phyloP scores from a whole-genome alignment of 2,113 vertebrate species.

The Ophiodon elongatus region DNA sequence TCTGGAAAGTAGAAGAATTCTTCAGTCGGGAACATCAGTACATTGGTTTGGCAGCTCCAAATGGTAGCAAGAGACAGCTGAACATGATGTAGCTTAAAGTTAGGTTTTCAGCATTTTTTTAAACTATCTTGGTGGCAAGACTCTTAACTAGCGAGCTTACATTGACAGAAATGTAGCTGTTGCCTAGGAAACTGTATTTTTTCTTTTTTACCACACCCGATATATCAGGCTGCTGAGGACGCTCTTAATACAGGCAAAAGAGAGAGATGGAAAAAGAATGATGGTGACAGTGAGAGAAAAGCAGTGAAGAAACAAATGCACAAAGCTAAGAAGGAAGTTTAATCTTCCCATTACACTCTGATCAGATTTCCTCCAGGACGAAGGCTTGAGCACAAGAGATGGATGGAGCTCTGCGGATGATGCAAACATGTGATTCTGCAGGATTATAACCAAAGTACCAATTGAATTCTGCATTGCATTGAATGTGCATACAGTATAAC shows the following conservation, averaged over 20 bases:
- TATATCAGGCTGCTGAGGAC: slow-evolving; percentile 3
- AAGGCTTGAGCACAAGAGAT: neutral
- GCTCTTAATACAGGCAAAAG: slow-evolving; percentile 11
- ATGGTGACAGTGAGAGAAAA: slow-evolving; percentile 9
- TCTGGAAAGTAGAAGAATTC: neutral
- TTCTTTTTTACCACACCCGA: neutral
- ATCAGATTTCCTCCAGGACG: slow-evolving; percentile 10
- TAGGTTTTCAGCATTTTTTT: neutral
- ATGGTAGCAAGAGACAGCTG: neutral
- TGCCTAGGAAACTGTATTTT: slow-evolving; percentile 54
- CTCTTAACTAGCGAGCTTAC: neutral
- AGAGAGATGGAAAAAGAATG: neutral
- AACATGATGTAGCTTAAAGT: neutral
- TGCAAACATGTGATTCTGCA: slow-evolving; percentile 32
- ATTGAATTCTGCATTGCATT: slow-evolving; percentile 4
- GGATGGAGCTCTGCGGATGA: slow-evolving; percentile 31
- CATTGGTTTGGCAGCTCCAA: neutral
- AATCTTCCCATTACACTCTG: neutral
- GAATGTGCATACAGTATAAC: slow-evolving; percentile 1
- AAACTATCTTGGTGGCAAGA: neutral
- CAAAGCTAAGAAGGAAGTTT: slow-evolving; percentile 1
- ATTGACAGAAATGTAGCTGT: slow-evolving; percentile 32
- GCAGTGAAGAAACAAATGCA: slow-evolving; percentile 5
- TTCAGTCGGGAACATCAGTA: neutral
- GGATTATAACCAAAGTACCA: slow-evolving; percentile 4